Evolutionary conservation across 2,113 vertebrate species (phyloP).

Genomic region (Progne subis): DNA sequence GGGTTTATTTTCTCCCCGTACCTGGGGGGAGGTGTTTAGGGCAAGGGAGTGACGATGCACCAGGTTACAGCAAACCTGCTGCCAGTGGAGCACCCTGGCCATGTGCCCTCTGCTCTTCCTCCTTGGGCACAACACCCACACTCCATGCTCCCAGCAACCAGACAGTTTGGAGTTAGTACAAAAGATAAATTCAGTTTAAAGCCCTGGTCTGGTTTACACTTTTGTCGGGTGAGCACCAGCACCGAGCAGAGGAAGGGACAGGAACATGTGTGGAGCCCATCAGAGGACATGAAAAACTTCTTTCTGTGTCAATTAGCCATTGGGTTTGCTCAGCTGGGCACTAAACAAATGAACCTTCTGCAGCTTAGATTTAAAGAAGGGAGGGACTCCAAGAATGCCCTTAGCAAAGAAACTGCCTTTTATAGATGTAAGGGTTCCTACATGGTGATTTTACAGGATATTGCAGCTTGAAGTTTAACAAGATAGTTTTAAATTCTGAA

Average conservation of each 20-base stretch:
- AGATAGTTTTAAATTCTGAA: background rate
- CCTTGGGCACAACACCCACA: background rate
- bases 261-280: background rate
- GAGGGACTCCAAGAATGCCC: background rate
- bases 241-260: background rate
- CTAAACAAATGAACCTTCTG: constrained; percentile 30
- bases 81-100: background rate
- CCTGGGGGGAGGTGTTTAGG: background rate
- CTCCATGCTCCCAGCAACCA: background rate
- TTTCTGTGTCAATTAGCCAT: background rate
- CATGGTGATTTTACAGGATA: background rate
- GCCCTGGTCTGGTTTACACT: background rate
- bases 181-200: background rate
- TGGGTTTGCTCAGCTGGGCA: background rate
- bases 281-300: background rate
- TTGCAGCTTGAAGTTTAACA: constrained; percentile 16
- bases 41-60: background rate
- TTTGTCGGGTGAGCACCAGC: background rate
- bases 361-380: background rate
- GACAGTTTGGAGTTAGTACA: background rate
- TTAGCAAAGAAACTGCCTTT: constrained; percentile 12
- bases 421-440: background rate
- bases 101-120: background rate
- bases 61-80: background rate
- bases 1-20: background rate